Evolutionary conservation across 2,888 invertebrate species (phyloP), one percentile per base, ranked within the genome.

Genomic region (Thera britannica): DNA sequence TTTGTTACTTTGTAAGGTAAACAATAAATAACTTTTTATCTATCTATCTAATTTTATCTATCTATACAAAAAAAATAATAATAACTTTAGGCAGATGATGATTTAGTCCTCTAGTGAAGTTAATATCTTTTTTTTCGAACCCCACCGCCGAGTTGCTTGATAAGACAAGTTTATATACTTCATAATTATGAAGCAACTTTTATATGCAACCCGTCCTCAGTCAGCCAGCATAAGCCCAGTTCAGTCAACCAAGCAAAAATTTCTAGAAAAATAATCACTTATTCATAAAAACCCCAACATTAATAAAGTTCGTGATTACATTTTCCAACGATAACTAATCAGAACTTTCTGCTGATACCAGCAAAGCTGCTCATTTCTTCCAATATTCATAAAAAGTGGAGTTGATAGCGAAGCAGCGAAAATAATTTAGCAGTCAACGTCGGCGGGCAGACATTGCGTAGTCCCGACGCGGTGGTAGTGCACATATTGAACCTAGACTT

Each of bases 401-500:
- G 70, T 69, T 71, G 63, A 65, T 65, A 67, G 41, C 59, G 61
- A 58, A 68, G 69, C 56, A 72, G 67, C 65, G 67, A 72, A 72
- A 72, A 67, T 67, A 75, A 70, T 69, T 72, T 71, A 61, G 65
- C 67, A 67, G 66, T 58, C 68, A 52, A 68, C 56, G 67, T 67
- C 44, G 62, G 52, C 66, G 56, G 54, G 54, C 54, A 66, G 62
- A 57, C 69, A 65, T 61, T 61, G 57, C 57, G 64, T 64, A 62
- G 62, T 70, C 54, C 63, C 62, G 65, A 56, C 65, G 67, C 62
- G 65, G 58, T 65, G 67, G 62, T 65, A 82, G 78, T 76, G 81
- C 83, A 86, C 79, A 87, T 83, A 85, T 87, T 84, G 83, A 75
- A 81, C 75, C 75, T 82, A 82, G 82, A 86, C 80, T 83, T 83